Conservation (phyloP, 1,140 invertebrate species). For the Drosophila carrolli region DNA sequence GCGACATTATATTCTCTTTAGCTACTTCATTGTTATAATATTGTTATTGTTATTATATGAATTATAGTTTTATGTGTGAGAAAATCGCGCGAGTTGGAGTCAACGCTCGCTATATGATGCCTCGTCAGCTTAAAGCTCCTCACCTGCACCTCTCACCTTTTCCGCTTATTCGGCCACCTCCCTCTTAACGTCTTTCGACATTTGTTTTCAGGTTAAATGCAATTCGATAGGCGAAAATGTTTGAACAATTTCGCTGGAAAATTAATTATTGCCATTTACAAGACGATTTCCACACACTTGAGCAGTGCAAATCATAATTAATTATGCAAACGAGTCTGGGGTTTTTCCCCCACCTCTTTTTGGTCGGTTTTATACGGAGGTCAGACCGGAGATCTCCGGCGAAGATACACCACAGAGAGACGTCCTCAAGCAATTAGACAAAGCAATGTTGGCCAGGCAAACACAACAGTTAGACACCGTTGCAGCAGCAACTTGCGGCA, state of each 20-base stretch:
- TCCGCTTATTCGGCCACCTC: background rate
- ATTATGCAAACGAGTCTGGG: conserved; percentile 61
- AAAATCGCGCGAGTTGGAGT: conserved; percentile 4
- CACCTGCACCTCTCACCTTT: conserved; percentile 13
- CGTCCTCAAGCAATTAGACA: conserved; percentile 53
- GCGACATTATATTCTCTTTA: too few relatives aligned
- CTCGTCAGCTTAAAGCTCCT: conserved; percentile 31
- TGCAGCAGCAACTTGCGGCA: conserved; percentile 47
- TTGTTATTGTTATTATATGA: background rate
- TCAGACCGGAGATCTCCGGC: conserved; percentile 4
- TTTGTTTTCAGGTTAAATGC: conserved; percentile 60
- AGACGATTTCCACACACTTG: conserved; percentile 45
- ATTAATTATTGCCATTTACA: conserved; percentile 68
- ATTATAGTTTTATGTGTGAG: background rate
- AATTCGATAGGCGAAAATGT: conserved; percentile 63
- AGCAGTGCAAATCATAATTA: conserved; percentile 62
- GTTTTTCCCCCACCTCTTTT: conserved; percentile 13
- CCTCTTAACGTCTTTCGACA: conserved; percentile 21
- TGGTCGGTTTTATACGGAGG: background rate
- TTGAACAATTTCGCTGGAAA: conserved; percentile 60
- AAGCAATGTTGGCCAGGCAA: conserved; percentile 48
- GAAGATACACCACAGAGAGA: background rate
- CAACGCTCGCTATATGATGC: conserved; percentile 23
- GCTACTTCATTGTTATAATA: background rate
- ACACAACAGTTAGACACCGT: conserved; percentile 61